These are phyloP conservation scores for Rhegmatorhina hoffmannsi DNA, from an alignment of 2,113 vertebrate species.

Conservation along the genomic window DNA sequence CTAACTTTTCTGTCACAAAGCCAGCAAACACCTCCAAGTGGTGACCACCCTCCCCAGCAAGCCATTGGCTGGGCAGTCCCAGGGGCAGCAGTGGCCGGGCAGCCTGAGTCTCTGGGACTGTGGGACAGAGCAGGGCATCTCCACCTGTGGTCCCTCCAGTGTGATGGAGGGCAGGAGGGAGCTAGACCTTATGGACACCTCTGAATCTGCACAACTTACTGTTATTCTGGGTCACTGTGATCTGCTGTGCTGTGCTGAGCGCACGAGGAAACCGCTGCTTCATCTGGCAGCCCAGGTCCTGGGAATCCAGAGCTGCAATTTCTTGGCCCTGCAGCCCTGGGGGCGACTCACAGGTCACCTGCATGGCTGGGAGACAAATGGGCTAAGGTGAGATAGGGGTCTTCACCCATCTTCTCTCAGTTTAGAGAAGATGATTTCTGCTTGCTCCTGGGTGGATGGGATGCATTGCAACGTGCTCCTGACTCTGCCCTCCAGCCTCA, in stretches of 20 bases:
- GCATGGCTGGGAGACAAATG: not conserved
- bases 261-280: conserved; percentile 11
- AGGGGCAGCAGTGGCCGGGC: accelerated
- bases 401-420: not conserved
- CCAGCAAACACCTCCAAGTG: not conserved
- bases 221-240: not conserved
- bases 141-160: accelerated
- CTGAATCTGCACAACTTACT: conserved; percentile 40
- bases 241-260: not conserved
- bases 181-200: accelerated
- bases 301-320: not conserved
- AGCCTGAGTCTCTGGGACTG: not conserved
- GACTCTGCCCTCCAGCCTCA: not conserved
- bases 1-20: not conserved
- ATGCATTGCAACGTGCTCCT: not conserved
- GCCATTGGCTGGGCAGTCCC: not conserved
- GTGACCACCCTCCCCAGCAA: not conserved
- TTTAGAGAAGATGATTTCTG: accelerated
- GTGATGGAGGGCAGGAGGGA: not conserved
- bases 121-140: not conserved
- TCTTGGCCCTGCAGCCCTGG: not conserved
- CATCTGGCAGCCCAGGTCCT: conserved; percentile 16
- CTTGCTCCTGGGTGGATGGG: not conserved
- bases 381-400: not conserved
- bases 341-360: conserved; percentile 4